A percentile compares a stretch with the other conserved stretches of the same genome.
Evolutionary conservation across 2,113 vertebrate genomes (phyloP).

Genomic region (Porphyrio hochstetteri): DNA sequence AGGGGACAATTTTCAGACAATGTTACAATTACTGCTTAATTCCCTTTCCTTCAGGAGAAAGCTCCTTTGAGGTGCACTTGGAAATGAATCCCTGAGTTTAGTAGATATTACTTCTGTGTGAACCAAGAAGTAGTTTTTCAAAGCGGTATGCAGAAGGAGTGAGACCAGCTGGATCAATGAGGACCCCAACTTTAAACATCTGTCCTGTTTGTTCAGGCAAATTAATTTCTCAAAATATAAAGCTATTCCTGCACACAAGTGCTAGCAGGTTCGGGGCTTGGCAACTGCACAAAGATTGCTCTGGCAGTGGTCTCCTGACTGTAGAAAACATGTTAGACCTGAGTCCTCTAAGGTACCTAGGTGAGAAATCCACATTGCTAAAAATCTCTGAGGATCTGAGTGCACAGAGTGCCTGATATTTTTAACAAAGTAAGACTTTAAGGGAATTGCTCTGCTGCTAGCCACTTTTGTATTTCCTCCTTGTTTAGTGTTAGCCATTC

Average conservation of each 20-base stretch:
- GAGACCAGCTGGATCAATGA: not conserved
- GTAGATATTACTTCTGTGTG: not conserved
- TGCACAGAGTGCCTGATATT: not conserved
- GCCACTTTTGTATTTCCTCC: slow-evolving; percentile 79
- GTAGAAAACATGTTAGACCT: not conserved
- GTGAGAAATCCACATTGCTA: not conserved
- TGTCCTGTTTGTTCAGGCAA: not conserved
- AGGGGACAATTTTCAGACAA: slow-evolving; percentile 49
- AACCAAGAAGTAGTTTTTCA: slow-evolving; percentile 56
- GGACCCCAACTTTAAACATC: not conserved
- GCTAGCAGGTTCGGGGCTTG: not conserved
- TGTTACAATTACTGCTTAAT: slow-evolving; percentile 45
- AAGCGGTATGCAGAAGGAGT: not conserved
- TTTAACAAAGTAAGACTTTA: not conserved
- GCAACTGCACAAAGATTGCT: not conserved
- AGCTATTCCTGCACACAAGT: not conserved
- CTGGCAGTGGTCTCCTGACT: not conserved
- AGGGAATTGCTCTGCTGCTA: not conserved
- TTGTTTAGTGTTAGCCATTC: slow-evolving; percentile 83
- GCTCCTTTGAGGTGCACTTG: slow-evolving; percentile 31
- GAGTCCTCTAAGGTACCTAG: not conserved
- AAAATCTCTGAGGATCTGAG: not conserved
- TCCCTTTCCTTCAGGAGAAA: slow-evolving; percentile 52
- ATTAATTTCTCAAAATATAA: not conserved
- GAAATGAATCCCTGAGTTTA: slow-evolving; percentile 74